These are phyloP conservation scores for Beris chalybata DNA, from an alignment of 2,888 invertebrate species.

Conservation along the genomic window DNA sequence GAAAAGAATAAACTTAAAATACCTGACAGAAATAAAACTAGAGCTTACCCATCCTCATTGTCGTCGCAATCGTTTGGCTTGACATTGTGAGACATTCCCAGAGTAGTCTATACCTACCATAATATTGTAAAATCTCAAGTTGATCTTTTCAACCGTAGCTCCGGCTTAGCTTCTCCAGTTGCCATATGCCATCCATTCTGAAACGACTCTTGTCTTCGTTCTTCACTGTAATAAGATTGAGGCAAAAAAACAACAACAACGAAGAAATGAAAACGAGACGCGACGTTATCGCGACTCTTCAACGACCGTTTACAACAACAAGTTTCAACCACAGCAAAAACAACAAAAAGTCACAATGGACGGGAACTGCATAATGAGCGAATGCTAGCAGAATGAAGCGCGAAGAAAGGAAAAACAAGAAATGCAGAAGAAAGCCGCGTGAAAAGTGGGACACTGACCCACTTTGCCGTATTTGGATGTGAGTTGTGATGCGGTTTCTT, in stretches of 20 bases:
- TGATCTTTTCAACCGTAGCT: too few species aligned
- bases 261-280: constrained; percentile 31
- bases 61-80: too few species aligned
- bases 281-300: neutral
- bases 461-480: constrained; percentile 31
- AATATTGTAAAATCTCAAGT: too few species aligned
- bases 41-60: too few species aligned
- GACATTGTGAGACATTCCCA: too few species aligned
- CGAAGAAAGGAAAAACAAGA: constrained; percentile 33
- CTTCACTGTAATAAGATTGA: too few species aligned
- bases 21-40: too few species aligned
- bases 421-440: constrained; percentile 33
- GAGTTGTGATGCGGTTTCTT: constrained; percentile 29
- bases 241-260: neutral
- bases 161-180: too few species aligned
- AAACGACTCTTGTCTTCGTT: too few species aligned
- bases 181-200: too few species aligned
- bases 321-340: neutral
- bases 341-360: constrained; percentile 5
- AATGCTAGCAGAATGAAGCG: constrained; percentile 21
- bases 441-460: constrained; percentile 35
- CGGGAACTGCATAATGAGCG: constrained; percentile 29
- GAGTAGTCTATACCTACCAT: too few species aligned
- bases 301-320: neutral
- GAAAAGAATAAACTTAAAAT: too few species aligned